Base-by-base conservation (phyloP, 2,888 invertebrate species). In the Xestia sexstrigata region DNA sequence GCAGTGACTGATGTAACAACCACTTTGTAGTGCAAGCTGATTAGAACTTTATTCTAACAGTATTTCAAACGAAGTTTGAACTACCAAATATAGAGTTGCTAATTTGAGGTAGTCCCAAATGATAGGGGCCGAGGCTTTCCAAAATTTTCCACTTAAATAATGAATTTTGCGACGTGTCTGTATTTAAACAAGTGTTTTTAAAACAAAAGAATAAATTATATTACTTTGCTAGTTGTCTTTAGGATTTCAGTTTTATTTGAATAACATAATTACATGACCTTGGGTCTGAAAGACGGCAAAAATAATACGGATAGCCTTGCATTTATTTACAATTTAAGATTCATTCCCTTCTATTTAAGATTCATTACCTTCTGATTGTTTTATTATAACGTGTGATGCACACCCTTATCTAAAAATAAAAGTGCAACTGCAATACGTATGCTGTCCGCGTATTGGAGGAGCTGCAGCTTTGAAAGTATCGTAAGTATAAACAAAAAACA, bases 171-270 rank as follows among this genome's bases (percentile, higher is more conserved):
- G 42, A 67, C 42, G 9, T 60, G 26, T 66, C 11, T 68, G 42
- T 69, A 58, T 47, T 81, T 49, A 47, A 26, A 52, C 83, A 86
- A 65, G 68, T 82, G 65, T 71, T 58, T 63, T 71, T 17, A 17
- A 86, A 86, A 86, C 67, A 76, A 86, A 70, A 68, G 39, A 70
- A 86, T 82, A 58, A 26, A 70, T 85, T 78, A 60, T 47, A 49
- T 42, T 71, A 74, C 45, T 69, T 35, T 58, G n/a, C n/a, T 69
- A 69, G 75, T 63, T 58, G 70, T 68, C 72, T 79, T 26, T 39
- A 23, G 30, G 26, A 69, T 39, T 67, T 75, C 42, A 47, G 30
- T 42, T 65, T 30, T 47, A 73, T 74, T 76, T 77, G 3, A 39
- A 39, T 68, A 52, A 68, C 66, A 47, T 52, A 47, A 4, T 47